Evolutionary conservation across 2,797 vertebrate genomes (phyloP), one percentile per base, ranked within the genome.

Genomic region (Triplophysa yarkandensis): DNA sequence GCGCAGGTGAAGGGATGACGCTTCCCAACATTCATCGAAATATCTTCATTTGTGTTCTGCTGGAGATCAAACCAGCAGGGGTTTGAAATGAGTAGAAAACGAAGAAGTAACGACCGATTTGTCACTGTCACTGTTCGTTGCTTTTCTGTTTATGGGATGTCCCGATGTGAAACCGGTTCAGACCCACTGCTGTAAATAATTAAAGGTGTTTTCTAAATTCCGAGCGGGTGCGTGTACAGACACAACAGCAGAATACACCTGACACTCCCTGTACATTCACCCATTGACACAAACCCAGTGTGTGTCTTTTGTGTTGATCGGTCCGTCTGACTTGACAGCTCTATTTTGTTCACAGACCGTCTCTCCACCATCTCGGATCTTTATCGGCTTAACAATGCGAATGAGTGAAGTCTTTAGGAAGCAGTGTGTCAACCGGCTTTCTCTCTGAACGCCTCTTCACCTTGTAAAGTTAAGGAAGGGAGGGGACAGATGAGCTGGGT

Each of bases 401-500:
- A 86, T 81, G 50, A 71, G 63, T 36, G 7, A 72, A 86, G 74
- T 75, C 73, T 64, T 65, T 17, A 41, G 71, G 68, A 44, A 17
- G 13, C 28, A 55, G 50, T 71, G 41, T 77, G 71, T 41, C 27
- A 54, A 25, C 50, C 25, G 50, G 25, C 50, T 54, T 54, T 54
- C 25, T 64, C 68, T 27, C 41, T 2, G 9, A 21, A 34, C 77
- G 27, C 62, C 48, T 81, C 4, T 7, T n/a, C n/a, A n/a, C n/a
- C n/a, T n/a, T n/a, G n/a, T n/a, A 27, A 78, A 86, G 82, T 82
- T 78, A 14, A 76, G 67, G 66, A n/a, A 48, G 66, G 63, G 78
- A 85, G 81, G 79, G 70, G 27, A 65, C 82, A 83, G 87, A 87
- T 89, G 91, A 86, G 64, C 71, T 90, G 94, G 95, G 95, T 91